Evolutionary conservation across 1,140 invertebrate species (phyloP), one percentile per base, ranked within the genome.

Genomic region (Branchinecta lindahli): DNA sequence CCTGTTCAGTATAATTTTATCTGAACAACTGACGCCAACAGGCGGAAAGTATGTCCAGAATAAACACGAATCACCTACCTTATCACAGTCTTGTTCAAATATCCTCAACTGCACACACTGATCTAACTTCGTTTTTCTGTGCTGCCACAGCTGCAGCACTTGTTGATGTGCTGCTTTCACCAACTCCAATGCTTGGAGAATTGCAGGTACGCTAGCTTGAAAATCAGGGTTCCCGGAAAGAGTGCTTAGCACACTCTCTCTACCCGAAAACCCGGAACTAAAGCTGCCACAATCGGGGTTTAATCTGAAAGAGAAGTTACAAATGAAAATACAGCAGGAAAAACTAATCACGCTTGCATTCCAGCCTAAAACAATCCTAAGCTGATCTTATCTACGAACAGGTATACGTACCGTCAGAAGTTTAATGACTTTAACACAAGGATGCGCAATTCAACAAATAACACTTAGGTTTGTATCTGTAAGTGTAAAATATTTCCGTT

Each of bases 81-180:
- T 96, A 78, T 96, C 92, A 74, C 92, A 96, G 80, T 98, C 94
- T 79, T 95, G 91, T 81, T 98, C 95, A 78, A 97, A 98, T 15
- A 96, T 83, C 67, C 94, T 84, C 71, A 96, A 83, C 76, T 98
- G 94, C 77, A 96, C 90, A 77, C 94, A 96, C 77, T 97, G 94
- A 78, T 97, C 94, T 69, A 98, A 82, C 78, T 94, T 91, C 70
- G 89, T 83, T 78, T 93, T 93, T 77, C 94, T 93, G 73, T 91
- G 88, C 75, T 94, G 90, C 94, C 94, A 98, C 44, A 94, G 81
- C 77, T 95, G 92, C 52, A 94, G 83, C 10, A 96, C 84, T 75
- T 95, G 91, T 75, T 92, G 90, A 75, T 94, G 90, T 0, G 90
- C 88, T 4, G 88, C 86, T 74, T 92, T 89, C 8, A 94, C 85